phyloP scores from a whole-genome alignment of 2,113 vertebrate genomes.

The Anoura caudifer region DNA sequence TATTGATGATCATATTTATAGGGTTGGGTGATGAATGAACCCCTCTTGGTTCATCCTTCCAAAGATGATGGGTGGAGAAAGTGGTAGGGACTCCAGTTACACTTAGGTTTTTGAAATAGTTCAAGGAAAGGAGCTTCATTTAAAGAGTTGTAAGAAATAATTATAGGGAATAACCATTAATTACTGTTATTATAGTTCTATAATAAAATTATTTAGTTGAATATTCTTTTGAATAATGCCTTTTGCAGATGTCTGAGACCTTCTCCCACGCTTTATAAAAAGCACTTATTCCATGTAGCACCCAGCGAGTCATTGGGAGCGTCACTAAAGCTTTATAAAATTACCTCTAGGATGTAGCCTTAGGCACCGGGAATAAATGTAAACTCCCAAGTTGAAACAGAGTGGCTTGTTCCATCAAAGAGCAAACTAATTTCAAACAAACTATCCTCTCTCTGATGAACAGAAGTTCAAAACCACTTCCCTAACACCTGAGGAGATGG shows the following conservation, averaged over 20 bases:
- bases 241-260: neutral
- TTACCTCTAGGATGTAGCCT: neutral
- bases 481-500: neutral
- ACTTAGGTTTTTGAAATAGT: neutral
- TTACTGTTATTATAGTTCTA: neutral
- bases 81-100: neutral
- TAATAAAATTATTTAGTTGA: neutral
- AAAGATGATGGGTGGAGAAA: neutral
- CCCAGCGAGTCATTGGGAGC: neutral
- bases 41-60: neutral
- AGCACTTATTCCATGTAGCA: neutral
- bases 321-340: neutral
- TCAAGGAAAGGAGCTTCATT: neutral
- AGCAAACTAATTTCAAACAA: neutral
- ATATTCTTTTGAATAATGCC: neutral
- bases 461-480: neutral
- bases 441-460: neutral
- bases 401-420: neutral
- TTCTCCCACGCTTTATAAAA: neutral
- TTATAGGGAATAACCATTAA: neutral
- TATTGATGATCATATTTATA: neutral
- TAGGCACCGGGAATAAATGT: neutral
- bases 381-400: neutral
- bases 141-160: neutral
- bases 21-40: neutral